Evolutionary conservation across 2,888 invertebrate genomes (phyloP).

Genomic region (Xylota sylvarum): DNA sequence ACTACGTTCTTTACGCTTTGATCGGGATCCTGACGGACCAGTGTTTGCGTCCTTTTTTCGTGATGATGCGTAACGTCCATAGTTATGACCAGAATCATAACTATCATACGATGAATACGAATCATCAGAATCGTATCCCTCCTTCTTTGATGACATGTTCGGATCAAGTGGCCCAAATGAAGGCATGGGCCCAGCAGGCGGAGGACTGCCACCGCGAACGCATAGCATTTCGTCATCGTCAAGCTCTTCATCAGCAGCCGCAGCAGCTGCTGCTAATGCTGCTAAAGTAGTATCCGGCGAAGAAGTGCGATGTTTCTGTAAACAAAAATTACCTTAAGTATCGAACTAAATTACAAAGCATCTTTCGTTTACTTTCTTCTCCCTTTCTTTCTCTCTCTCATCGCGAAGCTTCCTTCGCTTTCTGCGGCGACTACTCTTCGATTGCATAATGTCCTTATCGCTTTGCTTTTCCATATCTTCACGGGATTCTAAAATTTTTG

Average conservation of each 20-base stretch:
- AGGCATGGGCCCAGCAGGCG: slow-evolving; percentile 79
- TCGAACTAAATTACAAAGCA: not conserved
- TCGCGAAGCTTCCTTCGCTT: slow-evolving; percentile 83
- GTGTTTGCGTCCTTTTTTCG: slow-evolving; percentile 83
- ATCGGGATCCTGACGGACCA: slow-evolving; percentile 85
- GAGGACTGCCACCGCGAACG: slow-evolving; percentile 91
- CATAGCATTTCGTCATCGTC: slow-evolving; percentile 93
- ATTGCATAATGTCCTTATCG: slow-evolving; percentile 80
- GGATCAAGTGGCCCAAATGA: slow-evolving; percentile 80
- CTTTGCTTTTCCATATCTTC: slow-evolving; percentile 87
- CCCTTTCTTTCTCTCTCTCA: slow-evolving; percentile 82
- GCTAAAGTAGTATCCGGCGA: slow-evolving; percentile 81
- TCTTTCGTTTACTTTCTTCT: slow-evolving; percentile 77
- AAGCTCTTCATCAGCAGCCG: slow-evolving; percentile 86
- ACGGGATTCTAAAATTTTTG: slow-evolving; percentile 84
- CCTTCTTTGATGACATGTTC: slow-evolving; percentile 79
- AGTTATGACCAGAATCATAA: slow-evolving; percentile 85
- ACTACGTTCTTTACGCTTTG: slow-evolving; percentile 81
- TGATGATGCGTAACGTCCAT: slow-evolving; percentile 84
- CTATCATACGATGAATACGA: slow-evolving; percentile 87
- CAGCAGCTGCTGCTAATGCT: slow-evolving; percentile 80
- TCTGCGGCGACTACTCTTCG: slow-evolving; percentile 81
- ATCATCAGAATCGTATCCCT: slow-evolving; percentile 86
- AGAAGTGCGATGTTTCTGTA: slow-evolving; percentile 77
- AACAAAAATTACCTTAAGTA: not conserved